Base-by-base conservation (phyloP, 92 coral and sea anemone species). In the Pocillopora grandis region DNA sequence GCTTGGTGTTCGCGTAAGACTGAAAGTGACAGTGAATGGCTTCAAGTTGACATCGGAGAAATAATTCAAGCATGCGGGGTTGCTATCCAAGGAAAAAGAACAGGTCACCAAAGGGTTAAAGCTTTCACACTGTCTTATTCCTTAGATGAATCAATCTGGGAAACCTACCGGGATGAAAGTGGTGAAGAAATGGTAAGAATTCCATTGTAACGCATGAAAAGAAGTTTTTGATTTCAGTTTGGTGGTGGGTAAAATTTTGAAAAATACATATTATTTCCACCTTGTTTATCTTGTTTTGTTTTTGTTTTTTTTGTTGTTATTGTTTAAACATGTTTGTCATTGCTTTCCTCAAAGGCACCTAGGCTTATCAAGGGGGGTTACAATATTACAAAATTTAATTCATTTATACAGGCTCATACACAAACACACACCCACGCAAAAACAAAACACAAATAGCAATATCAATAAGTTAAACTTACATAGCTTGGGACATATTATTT, bases 181-280 rank as follows among this genome's bases (percentile, higher is more conserved):
- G 83, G 83, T 7, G 62, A 73, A 10, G 49, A 49, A 49, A 74
- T 65, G 74, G 83, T 79, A 48, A 52, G 63, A 10, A 78, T 14
- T 10, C 0, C 10, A 63, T 18, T 63, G 23, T 19, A 19, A 17
- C 7, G 68, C 12, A 63, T 5, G 1, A 19, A 63, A 63, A 63
- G 76, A 10, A 27, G 6, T 21, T 36, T 15, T 7, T 13, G 1
- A 71, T 52, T 11, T 17, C 12, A 71, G 2, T 12, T 16, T 5
- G 7, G 27, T 71, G 52, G 21, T 33, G 0, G 4, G 31, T 0
- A 19, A 9, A 62, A 20, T 2, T 18, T 14, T 14, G 0, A 16
- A 5, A 62, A 5, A 21, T 16, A 2, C 0, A 16, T 15, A 62
- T 15, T 62, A 10, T 13, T 16, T 62, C n/a, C 27, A 23, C 27